A percentile compares a stretch with the other conserved stretches of the same genome.
These are phyloP conservation scores for Andrena marginata DNA, from an alignment of 2,888 invertebrate genomes.

Conservation along the genomic window DNA sequence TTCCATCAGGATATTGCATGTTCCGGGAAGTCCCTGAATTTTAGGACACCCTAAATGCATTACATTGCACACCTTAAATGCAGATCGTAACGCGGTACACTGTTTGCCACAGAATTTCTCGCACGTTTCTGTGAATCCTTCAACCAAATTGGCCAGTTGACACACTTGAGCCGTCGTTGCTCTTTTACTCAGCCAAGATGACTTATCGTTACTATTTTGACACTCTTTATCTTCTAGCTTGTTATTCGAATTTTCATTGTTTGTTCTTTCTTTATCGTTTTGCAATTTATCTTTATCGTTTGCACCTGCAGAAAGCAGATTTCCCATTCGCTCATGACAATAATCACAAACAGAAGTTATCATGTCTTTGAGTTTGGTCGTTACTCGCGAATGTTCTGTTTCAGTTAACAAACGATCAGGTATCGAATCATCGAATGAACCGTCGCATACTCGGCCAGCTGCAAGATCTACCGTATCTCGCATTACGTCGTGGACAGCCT, in stretches of 20 bases:
- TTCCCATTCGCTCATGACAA: conserved; percentile 96
- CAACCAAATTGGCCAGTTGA: conserved; percentile 91
- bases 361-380: conserved; percentile 91
- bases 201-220: conserved; percentile 79
- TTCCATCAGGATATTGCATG: too few relatives aligned
- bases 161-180: conserved; percentile 92
- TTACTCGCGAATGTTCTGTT: conserved; percentile 90
- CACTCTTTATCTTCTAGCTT: conserved; percentile 77
- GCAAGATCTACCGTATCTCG: conserved; percentile 90
- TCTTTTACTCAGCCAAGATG: conserved; percentile 88
- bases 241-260: conserved; percentile 54
- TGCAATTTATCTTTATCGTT: conserved; percentile 78
- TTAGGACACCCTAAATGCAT: too few relatives aligned
- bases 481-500: conserved; percentile 92
- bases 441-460: conserved; percentile 85
- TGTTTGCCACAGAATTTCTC: conserved; percentile 91
- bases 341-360: conserved; percentile 94
- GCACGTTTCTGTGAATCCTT: conserved; percentile 92
- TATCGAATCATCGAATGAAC: conserved; percentile 84
- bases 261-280: conserved; percentile 69
- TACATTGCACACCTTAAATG: conserved; percentile 87
- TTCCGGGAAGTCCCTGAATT: too few relatives aligned
- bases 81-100: conserved; percentile 92
- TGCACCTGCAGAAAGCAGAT: conserved; percentile 90
- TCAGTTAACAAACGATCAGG: conserved; percentile 90